Conservation (phyloP, 2,113 vertebrate species). For the Pygoscelis antarcticus region DNA sequence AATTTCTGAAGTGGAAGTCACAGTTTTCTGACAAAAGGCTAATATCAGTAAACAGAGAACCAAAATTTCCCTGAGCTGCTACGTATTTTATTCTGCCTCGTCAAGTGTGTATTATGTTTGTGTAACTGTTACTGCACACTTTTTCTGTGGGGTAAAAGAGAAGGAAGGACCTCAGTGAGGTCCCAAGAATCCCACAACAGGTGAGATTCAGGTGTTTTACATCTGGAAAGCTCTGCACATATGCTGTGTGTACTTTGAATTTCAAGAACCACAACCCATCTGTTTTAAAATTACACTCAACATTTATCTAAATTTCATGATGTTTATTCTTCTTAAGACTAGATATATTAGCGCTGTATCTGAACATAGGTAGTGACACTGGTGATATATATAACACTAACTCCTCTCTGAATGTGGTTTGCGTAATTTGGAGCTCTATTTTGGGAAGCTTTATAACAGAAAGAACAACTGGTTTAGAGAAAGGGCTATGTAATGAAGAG, state of each 20-base stretch:
- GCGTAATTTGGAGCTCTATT: background rate
- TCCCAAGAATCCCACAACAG: background rate
- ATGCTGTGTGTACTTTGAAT: background rate
- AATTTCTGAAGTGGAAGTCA: background rate
- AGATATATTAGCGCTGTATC: background rate
- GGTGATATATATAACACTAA: background rate
- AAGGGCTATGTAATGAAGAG: background rate
- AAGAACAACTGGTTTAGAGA: background rate
- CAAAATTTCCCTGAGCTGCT: background rate
- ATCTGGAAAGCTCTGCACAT: background rate
- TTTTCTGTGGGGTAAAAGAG: background rate
- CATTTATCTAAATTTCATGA: background rate
- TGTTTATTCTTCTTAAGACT: background rate
- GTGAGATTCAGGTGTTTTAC: background rate
- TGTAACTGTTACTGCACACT: background rate
- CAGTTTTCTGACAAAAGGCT: background rate
- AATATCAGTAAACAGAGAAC: background rate
- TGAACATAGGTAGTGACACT: background rate
- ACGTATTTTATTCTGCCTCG: background rate
- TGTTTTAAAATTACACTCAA: background rate
- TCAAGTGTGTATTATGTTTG: fast-evolving
- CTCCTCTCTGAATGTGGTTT: background rate
- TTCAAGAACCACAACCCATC: background rate
- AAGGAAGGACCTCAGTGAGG: background rate
- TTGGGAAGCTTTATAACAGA: background rate